Base-by-base conservation (phyloP, 2,797 vertebrate genomes). In the Philypnodon macrostomus region DNA sequence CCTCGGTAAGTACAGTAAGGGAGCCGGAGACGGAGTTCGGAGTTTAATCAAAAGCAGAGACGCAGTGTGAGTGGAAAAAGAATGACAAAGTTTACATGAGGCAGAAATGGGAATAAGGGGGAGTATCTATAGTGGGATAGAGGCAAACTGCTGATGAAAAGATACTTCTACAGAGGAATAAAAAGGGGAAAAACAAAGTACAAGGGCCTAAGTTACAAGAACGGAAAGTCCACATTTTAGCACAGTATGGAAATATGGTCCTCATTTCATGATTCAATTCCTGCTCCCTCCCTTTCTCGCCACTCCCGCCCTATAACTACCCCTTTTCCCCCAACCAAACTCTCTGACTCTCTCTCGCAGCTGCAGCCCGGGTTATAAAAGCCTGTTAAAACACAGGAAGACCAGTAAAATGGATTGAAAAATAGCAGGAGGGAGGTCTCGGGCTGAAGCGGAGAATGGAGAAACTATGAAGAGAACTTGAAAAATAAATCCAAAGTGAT, bases 181-280 rank as follows among this genome's bases (percentile, higher is more conserved):
- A 26, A 18, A 26, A 32, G 56, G 18, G 12, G 51, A 50, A 29
- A 36, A 36, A 2, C 31, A 27, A 9, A 67, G 53, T 12, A 62
- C 44, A 63, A 55, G 66, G 31, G 47, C 37, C 62, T 32, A 47
- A 24, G 46, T 63, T 54, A 67, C 56, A 70, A 77, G 81, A 85
- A 84, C 83, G 84, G 70, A 87, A 84, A 78, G 84, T 82, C 73
- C 71, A 67, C 65, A 81, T 84, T 87, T 74, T 62, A 81, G 67
- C 42, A 37, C 56, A 44, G 75, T 67, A 75, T 81, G 81, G 81
- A 88, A 88, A 89, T 85, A 84, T 85, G 86, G 75, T 85, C 72
- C 83, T 88, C 84, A 80, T 88, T 88, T 90, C 83, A 88, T 85
- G 85, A 88, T 85, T 89, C 77, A 85, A 53, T 81, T 85, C 83